Conservation (phyloP, 2,888 invertebrate species). For the Cinara cedri region DNA sequence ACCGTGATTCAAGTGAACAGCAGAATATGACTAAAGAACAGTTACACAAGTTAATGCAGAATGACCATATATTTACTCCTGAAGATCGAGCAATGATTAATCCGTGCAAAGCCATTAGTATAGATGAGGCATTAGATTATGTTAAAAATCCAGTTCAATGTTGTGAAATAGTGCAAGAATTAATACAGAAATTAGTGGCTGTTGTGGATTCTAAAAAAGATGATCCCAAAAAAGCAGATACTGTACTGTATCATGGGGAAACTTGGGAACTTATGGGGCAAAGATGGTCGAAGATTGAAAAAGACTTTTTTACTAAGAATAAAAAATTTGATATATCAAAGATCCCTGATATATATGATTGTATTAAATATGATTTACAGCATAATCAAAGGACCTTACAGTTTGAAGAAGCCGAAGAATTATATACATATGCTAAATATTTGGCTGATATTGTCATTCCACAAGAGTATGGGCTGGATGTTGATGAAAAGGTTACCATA, state of each 20-base stretch:
- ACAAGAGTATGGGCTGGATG: conserved; percentile 96
- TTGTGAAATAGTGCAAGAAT: conserved; percentile 86
- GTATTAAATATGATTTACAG: conserved; percentile 97
- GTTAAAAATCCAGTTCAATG: conserved; percentile 95
- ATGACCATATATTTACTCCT: conserved; percentile 82
- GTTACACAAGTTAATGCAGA: conserved; percentile 89
- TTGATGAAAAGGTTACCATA: conserved; percentile 94
- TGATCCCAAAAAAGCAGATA: conserved; percentile 88
- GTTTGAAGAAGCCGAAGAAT: conserved; percentile 88
- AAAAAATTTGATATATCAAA: conserved; percentile 96
- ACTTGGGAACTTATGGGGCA: conserved; percentile 98
- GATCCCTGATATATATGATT: conserved; percentile 99
- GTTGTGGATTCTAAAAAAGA: conserved; percentile 86
- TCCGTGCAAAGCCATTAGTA: conserved; percentile 90
- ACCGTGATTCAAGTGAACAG: conserved; percentile 94
- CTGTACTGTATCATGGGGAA: conserved; percentile 95
- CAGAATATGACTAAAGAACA: conserved; percentile 97
- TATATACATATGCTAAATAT: conserved; percentile 95
- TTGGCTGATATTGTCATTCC: conserved; percentile 99
- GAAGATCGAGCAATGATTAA: conserved; percentile 88
- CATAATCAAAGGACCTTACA: conserved; percentile 96
- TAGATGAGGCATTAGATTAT: conserved; percentile 88
- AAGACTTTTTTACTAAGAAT: conserved; percentile 94
- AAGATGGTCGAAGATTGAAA: conserved; percentile 96
- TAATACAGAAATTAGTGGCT: conserved; percentile 85